Evolutionary conservation across 1,140 invertebrate genomes (phyloP).

Genomic region (Neotoxoptera formosana): DNA sequence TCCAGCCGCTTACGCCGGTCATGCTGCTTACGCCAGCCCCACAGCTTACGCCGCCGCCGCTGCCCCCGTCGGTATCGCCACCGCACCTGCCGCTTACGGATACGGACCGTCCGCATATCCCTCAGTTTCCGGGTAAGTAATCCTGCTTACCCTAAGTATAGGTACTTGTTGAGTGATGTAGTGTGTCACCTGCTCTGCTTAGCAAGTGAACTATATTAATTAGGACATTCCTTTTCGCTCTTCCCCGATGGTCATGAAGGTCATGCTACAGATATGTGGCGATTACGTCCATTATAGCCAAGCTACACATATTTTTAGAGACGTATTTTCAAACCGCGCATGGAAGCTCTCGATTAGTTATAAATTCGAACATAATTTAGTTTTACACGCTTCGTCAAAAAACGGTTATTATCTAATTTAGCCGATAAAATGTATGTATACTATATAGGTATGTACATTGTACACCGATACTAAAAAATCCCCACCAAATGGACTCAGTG

Average conservation of each 20-base stretch:
- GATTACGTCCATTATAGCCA: background rate
- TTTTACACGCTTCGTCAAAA: background rate
- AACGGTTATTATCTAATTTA: background rate
- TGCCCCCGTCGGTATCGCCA: conserved; percentile 15
- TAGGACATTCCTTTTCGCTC: too few species aligned
- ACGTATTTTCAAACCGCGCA: too few species aligned
- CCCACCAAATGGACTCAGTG: background rate
- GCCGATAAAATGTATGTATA: too few species aligned
- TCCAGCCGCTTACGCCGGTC: background rate
- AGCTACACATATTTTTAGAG: background rate
- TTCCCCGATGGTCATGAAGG: too few species aligned
- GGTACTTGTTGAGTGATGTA: too few species aligned
- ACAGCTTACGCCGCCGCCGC: conserved; percentile 25
- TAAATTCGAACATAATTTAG: too few species aligned
- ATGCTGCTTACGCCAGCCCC: background rate
- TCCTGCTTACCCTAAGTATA: background rate
- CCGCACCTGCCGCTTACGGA: background rate
- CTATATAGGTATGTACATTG: background rate
- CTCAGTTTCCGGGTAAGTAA: background rate
- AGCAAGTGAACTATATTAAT: background rate
- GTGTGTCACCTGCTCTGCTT: background rate
- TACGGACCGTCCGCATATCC: background rate
- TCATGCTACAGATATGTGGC: too few species aligned
- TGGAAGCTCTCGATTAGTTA: too few species aligned
- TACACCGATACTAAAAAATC: background rate